Evolutionary conservation across 2,797 vertebrate genomes (phyloP).

Genomic region (Molossus molossus): DNA sequence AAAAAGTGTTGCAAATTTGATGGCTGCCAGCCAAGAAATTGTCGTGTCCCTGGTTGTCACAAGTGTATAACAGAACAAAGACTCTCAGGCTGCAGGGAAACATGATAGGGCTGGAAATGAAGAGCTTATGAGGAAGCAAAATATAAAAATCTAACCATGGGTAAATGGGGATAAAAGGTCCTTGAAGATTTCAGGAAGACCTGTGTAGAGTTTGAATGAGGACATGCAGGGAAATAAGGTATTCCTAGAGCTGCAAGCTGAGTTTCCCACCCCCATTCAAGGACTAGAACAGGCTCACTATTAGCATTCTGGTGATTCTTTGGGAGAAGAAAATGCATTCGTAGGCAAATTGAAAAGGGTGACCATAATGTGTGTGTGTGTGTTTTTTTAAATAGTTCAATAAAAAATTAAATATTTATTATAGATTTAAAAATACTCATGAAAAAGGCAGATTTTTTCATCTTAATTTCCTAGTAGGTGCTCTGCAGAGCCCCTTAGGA

Average conservation of each 20-base stretch:
- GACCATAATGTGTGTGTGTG: neutral
- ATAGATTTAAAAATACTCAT: neutral
- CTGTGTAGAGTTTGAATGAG: neutral
- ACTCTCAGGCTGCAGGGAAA: slow-evolving; percentile 53
- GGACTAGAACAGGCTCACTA: neutral
- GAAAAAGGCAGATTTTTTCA: slow-evolving; percentile 2
- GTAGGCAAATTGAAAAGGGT: slow-evolving; percentile 44
- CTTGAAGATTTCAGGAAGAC: slow-evolving; percentile 52
- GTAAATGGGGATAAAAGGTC: slow-evolving; percentile 67
- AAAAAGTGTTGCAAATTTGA: slow-evolving; percentile 73
- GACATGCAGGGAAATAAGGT: neutral
- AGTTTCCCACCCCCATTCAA: neutral
- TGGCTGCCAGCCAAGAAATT: slow-evolving; percentile 80
- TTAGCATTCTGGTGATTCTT: slow-evolving; percentile 47
- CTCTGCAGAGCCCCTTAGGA: neutral
- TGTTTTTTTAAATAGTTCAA: neutral
- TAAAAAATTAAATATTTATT: slow-evolving; percentile 74
- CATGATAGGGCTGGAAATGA: slow-evolving; percentile 71
- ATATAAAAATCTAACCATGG: slow-evolving; percentile 76
- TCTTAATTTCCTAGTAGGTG: neutral
- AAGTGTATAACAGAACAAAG: slow-evolving; percentile 77
- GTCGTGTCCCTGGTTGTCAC: slow-evolving; percentile 55
- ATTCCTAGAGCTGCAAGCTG: neutral
- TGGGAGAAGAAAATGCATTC: neutral
- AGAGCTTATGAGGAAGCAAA: slow-evolving; percentile 65